Evolutionary conservation across 2,797 vertebrate genomes (phyloP).

Genomic region (Huso huso): DNA sequence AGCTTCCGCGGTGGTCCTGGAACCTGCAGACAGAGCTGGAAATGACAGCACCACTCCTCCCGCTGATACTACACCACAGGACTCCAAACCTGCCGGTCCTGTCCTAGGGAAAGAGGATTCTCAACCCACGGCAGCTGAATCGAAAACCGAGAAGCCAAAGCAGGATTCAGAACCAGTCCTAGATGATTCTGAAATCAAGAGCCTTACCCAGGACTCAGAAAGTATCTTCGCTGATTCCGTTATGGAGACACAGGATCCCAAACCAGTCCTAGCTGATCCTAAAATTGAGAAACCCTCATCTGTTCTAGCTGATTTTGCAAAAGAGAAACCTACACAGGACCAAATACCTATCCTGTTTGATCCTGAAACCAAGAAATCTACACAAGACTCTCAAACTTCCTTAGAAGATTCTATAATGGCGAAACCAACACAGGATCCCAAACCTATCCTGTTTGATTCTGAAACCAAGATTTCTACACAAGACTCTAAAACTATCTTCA

Average conservation of each 20-base stretch:
- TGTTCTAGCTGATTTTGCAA: too few relatives aligned
- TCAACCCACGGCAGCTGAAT: neutral
- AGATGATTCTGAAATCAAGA: neutral
- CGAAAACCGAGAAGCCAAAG: neutral
- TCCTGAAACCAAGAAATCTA: too few relatives aligned
- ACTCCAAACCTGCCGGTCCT: neutral
- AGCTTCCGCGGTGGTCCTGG: constrained; percentile 40
- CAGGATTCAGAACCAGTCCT: neutral
- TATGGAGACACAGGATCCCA: neutral
- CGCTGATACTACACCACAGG: constrained; percentile 29
- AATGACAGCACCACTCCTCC: constrained; percentile 30
- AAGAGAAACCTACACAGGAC: too few relatives aligned
- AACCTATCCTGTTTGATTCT: too few relatives aligned
- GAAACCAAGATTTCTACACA: too few relatives aligned
- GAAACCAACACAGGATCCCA: too few relatives aligned
- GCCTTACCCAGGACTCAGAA: neutral
- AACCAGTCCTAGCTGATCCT: neutral
- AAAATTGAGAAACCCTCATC: too few relatives aligned
- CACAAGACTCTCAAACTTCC: too few relatives aligned
- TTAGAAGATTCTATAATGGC: too few relatives aligned
- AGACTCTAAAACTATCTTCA: too few relatives aligned
- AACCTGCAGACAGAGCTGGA: constrained; percentile 17
- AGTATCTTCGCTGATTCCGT: neutral
- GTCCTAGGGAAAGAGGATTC: neutral
- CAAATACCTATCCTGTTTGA: too few relatives aligned